Base-by-base conservation (phyloP, 1,140 invertebrate genomes). In the Acromyrmex echinatior region DNA sequence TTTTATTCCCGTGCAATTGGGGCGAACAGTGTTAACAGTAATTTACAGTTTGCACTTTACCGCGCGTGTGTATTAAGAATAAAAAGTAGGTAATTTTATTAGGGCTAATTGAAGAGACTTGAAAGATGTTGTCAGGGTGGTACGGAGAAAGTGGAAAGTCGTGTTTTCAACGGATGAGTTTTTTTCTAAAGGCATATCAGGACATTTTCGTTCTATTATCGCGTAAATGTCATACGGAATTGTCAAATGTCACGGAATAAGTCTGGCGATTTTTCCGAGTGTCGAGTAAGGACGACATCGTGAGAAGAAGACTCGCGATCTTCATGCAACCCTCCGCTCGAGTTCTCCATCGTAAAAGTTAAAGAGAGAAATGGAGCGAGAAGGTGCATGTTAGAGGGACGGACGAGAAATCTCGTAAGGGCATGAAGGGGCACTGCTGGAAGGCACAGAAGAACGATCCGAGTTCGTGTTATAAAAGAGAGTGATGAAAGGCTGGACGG, bases 351-450 rank as follows among this genome's bases (percentile, higher is more conserved):
- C 78, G 66, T 86, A 73, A 86, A 73, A 79, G 87, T 86, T 60
- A 79, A 86, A 88, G 66, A 86, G 74, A 63, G 84, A 89, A 86
- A 77, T 74, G 80, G 76, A 53, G 82, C 82, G 76, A 60, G 28
- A 66, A 65, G 63, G 21, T 45, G 35, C 49, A 79, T 21, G 25
- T 16, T 81, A 62, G 56, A 82, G 53, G 39, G 28, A 86, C 56
- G 35, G 49, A 49, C 35, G 25, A 68, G 65, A 56, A 58, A 82
- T 86, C 53, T 62, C 18, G 53, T 79, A 73, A 89, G 56, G 81
- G 71, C 21, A 73, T 28, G 81, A 79, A 85, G 65, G 21, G 21
- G n/a, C 14, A 58, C 39, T 79, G 51, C 18, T 80, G 49, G 62
- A 86, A 73, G 49, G 66, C 28, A 70, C 25, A 84, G 79, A 31